Evolutionary conservation across 1,140 invertebrate species (phyloP).

Genomic region (Hyles euphorbiae): DNA sequence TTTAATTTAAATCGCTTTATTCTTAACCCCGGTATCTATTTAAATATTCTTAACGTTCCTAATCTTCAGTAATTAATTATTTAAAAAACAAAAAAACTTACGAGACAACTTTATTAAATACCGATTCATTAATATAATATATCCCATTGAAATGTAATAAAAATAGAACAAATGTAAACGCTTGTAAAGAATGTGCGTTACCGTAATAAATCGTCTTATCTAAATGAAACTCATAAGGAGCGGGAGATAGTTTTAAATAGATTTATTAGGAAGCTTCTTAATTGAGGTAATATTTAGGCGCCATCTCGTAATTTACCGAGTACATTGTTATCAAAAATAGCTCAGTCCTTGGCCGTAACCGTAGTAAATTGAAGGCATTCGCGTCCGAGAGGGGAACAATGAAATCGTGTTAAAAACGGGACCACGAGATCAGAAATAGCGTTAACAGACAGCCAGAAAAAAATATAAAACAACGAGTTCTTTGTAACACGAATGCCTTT

Average conservation of each 20-base stretch:
- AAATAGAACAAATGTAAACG: conserved; percentile 1
- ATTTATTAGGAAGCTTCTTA: conserved; percentile 46
- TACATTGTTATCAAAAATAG: conserved; percentile 47
- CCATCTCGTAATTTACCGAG: conserved; percentile 30
- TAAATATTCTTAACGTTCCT: no score
- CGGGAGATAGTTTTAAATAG: conserved; percentile 33
- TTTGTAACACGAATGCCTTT: conserved; percentile 50
- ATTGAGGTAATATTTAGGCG: conserved; percentile 40
- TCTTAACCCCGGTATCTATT: no score
- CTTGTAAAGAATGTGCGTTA: neutral
- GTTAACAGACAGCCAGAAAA: conserved; percentile 42
- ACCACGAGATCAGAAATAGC: conserved; percentile 43
- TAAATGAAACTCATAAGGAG: conserved; percentile 34
- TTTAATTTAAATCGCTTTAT: no score
- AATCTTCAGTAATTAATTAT: no score
- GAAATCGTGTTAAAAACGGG: conserved; percentile 45
- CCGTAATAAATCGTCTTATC: conserved; percentile 29
- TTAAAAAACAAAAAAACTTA: no score
- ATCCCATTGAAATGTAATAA: no score
- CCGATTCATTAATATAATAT: no score
- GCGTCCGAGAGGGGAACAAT: conserved; percentile 34
- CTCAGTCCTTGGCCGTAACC: conserved; percentile 32
- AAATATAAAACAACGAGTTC: conserved; percentile 55
- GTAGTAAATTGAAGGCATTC: conserved; percentile 42
- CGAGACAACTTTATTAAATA: no score